Conservation (phyloP, 1,140 invertebrate species). For the Trinorchestia longiramus region DNA sequence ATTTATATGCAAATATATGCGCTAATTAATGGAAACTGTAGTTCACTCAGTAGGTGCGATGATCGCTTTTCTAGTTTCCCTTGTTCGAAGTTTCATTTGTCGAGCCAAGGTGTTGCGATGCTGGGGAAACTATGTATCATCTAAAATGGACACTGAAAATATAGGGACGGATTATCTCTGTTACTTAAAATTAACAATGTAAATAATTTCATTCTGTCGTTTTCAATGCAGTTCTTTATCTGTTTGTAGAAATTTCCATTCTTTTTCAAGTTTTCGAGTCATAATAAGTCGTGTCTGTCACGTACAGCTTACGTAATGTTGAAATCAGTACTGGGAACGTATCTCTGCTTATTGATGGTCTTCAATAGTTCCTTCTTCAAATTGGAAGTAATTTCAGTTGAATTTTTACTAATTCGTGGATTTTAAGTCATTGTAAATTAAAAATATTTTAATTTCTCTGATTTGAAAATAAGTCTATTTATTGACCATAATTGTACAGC, state of each 20-base stretch:
- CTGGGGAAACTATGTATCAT: background rate
- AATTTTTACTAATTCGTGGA: too few species aligned
- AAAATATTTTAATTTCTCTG: too few species aligned
- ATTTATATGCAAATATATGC: conserved; percentile 32
- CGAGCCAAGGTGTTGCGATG: background rate
- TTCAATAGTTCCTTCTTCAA: background rate
- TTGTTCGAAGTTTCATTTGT: background rate
- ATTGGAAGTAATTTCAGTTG: background rate
- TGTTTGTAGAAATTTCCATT: background rate
- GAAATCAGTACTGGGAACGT: background rate
- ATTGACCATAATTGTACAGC: too few species aligned
- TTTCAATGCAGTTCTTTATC: background rate
- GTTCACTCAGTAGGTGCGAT: background rate
- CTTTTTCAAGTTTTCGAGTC: background rate
- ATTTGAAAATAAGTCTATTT: too few species aligned
- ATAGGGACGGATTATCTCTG: background rate
- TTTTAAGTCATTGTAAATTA: too few species aligned
- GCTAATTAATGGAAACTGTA: background rate
- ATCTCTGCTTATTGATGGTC: background rate
- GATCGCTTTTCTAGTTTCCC: background rate
- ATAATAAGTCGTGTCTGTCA: background rate
- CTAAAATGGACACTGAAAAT: background rate
- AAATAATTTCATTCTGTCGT: background rate
- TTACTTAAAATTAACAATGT: background rate
- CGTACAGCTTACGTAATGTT: background rate